Conservation (phyloP, 37 sponge, comb jelly and placozoan genomes). For the Haliclona indistincta region DNA sequence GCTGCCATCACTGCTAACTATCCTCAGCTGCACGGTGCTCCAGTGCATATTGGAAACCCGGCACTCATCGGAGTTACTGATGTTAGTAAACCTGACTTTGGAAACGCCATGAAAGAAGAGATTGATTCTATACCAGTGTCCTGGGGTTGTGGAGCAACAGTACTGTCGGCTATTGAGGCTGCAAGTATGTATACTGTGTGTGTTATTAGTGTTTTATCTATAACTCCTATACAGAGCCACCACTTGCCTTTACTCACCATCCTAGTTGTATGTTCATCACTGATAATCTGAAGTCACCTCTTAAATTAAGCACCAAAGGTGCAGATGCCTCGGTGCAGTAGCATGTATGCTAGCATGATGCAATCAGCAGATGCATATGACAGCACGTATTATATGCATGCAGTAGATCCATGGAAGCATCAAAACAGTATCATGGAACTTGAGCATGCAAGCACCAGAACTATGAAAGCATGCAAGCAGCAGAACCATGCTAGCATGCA, state of each 20-base stretch:
- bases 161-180: conserved; percentile 25
- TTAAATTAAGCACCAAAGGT: too few relatives aligned
- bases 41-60: conserved; percentile 91
- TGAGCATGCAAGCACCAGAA: too few relatives aligned
- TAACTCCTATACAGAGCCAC: conserved; percentile 39
- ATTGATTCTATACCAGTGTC: conserved; percentile 83
- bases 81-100: conserved; percentile 29
- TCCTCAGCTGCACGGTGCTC: conserved; percentile 77
- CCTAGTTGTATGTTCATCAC: conserved; percentile 91
- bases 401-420: too few relatives aligned
- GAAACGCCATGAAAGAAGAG: conserved; percentile 23
- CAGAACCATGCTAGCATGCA: too few relatives aligned
- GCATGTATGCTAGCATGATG: too few relatives aligned
- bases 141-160: conserved; percentile 95
- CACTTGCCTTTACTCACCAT: conserved; percentile 72
- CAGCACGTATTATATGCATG: too few relatives aligned
- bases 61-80: conserved; percentile 71
- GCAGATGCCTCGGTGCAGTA: too few relatives aligned
- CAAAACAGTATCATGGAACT: too few relatives aligned
- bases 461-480: too few relatives aligned
- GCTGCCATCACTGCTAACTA: conserved; percentile 30
- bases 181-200: conserved; percentile 39
- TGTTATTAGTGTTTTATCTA: background rate
- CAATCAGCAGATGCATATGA: too few relatives aligned
- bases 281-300: too few relatives aligned